Conservation (phyloP, 2,888 invertebrate genomes). For the Tipula lateralis region DNA sequence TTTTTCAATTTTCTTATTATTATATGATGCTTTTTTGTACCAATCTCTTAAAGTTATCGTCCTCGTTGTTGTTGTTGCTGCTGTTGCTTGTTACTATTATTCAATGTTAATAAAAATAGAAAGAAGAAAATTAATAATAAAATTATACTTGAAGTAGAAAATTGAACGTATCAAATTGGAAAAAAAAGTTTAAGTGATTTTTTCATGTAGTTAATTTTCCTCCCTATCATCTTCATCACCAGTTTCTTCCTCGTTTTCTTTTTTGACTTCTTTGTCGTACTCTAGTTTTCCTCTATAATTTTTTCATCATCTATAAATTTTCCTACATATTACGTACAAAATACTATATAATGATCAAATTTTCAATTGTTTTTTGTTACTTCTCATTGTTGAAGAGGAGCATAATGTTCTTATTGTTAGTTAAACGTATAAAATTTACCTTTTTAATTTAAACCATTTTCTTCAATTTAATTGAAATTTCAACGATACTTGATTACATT, state of each 20-base stretch:
- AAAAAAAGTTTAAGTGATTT: slow-evolving; percentile 5
- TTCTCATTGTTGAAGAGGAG: background rate
- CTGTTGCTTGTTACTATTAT: background rate
- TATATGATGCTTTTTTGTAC: background rate
- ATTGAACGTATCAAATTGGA: slow-evolving; percentile 19
- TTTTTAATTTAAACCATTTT: background rate
- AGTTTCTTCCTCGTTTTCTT: too few relatives aligned
- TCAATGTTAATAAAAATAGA: background rate
- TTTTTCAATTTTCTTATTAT: slow-evolving; percentile 2
- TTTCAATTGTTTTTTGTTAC: background rate
- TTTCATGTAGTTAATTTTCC: background rate
- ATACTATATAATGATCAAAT: background rate
- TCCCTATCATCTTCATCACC: background rate
- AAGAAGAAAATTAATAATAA: background rate
- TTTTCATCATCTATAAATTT: background rate
- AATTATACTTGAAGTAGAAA: slow-evolving; percentile 19
- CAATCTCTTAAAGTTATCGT: background rate
- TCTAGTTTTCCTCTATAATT: background rate
- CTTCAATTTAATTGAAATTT: background rate
- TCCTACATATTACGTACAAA: background rate
- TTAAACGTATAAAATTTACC: background rate
- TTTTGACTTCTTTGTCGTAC: too few relatives aligned
- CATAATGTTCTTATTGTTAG: background rate
- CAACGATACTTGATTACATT: too few relatives aligned
- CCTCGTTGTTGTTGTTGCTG: background rate